A percentile compares a stretch with the other conserved stretches of the same genome.
phyloP scores from a whole-genome alignment of 2,797 vertebrate species.

The Antennarius maculatus region DNA sequence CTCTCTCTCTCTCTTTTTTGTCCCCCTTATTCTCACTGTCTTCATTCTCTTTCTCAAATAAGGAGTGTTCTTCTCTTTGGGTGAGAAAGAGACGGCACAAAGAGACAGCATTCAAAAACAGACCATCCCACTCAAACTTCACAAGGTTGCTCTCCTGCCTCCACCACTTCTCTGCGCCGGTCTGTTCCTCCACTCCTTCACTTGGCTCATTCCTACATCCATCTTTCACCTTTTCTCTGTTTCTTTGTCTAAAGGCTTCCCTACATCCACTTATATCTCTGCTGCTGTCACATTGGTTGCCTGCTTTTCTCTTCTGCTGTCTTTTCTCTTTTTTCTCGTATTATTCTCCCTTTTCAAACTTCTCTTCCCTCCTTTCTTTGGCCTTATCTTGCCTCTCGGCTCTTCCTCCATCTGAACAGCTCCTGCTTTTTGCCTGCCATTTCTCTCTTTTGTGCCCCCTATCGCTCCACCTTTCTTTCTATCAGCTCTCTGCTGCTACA shows the following conservation, averaged over 20 bases:
- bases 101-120: slow-evolving; percentile 65
- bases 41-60: slow-evolving; percentile 43
- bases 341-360: slow-evolving; percentile 55
- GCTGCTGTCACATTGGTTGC: slow-evolving; percentile 49
- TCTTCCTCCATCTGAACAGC: slow-evolving; percentile 44
- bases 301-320: slow-evolving; percentile 49
- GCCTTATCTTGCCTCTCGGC: slow-evolving; percentile 71
- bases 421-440: slow-evolving; percentile 39
- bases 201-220: slow-evolving; percentile 58
- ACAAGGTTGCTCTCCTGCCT: slow-evolving; percentile 75
- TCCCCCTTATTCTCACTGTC: neutral
- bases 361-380: slow-evolving; percentile 59
- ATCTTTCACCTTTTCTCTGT: slow-evolving; percentile 67
- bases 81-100: too few relatives aligned
- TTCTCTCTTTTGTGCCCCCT: slow-evolving; percentile 61
- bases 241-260: slow-evolving; percentile 56
- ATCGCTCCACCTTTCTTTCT: slow-evolving; percentile 67
- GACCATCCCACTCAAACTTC: slow-evolving; percentile 78
- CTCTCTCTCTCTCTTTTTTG: slow-evolving; percentile 15
- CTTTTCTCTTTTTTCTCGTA: slow-evolving; percentile 36
- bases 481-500: slow-evolving; percentile 45
- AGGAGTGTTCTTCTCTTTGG: slow-evolving; percentile 57
- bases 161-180: slow-evolving; percentile 51
- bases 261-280: slow-evolving; percentile 60
- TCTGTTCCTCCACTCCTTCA: slow-evolving; percentile 60